Evolutionary conservation across 2,797 vertebrate genomes (phyloP), one percentile per base, ranked within the genome.

Genomic region (Peromyscus melanophrys): DNA sequence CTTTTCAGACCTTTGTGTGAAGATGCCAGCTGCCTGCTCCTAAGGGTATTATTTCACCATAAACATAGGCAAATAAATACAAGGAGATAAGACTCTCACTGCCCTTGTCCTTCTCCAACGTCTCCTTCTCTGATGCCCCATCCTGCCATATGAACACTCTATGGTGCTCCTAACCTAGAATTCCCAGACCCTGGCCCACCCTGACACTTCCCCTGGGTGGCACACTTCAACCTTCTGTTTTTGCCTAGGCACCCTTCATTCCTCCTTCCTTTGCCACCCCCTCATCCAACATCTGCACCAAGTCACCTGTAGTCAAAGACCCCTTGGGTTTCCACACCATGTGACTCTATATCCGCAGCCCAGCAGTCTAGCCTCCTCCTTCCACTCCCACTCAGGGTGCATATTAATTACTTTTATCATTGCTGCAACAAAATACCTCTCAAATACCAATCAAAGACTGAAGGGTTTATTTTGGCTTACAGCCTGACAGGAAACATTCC

Each of bases 1-100:
- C 88, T 78, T 89, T 85, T 78, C 40, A 92, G 69, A 63, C 6
- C 10, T 77, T 75, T 75, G 57, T 29, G 6, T 92, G 75, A 89
- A 78, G n/a, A 78, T n/a, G 23, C 49, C 81, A 67, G 34, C 49
- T 91, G 29, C 31, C 67, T 84, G 4, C 71, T 95, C 23, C 31
- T n/a, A 29, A 23, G 46, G 73, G 21, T 71, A 12, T 63, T 89
- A 83, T 78, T 78, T 76, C 49, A 43, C 59, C 61, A 85, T 75
- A 69, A n/a, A 91, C 76, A 23, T 81, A 81, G 6, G 43, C 73
- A 34, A 86, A 82, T 34, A 31, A 86, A 82, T 34, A 31, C 27
- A 92, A 13, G 10, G 49, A 83, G 89, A 92, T n/a, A 92, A n/a
- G 46, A 37, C 16, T 29, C 1, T 12, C 23, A 16, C 12, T 11